Evolutionary conservation across 2,797 vertebrate genomes (phyloP), one percentile per base, ranked within the genome.

Genomic region (Darevskia nairensis): DNA sequence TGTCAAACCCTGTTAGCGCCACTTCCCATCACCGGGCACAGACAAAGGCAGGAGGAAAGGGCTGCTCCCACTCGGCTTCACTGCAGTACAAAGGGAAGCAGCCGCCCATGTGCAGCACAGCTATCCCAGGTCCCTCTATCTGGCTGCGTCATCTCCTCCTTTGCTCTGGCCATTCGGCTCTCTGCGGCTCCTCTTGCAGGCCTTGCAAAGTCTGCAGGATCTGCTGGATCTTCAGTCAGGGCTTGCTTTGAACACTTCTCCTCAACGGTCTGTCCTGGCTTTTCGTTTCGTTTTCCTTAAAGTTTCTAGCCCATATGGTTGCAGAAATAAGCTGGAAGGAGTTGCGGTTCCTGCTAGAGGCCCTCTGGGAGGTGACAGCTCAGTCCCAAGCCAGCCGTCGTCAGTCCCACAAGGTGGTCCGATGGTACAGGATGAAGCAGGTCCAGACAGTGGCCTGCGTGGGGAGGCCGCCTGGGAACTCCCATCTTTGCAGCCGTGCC

Each of bases 101-200:
- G 41, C 32, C 8, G 11, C 46, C 13, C 11, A 1, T 6, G 27
- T 79, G 21, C 25, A 71, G 44, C 84, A 2, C 11, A 8, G 10
- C 75, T n/a, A 11, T 69, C 41, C 19, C 46, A 29, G 25, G 17
- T 23, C 13, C 89, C 23, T n/a, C 50, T 81, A 55, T 92, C 91
- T 32, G 2, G 8, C 44, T 64, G 79, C 10, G 59, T n/a, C 61
- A 88, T 88, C 85, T 91, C 95, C n/a, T n/a, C n/a, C 94, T 95
- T 96, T 94, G 94, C 96, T 4, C 8, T 35, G 10, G 6, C 41
- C 79, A 75, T 74, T 27, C 44, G 8, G 55, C 35, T 74, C 8
- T 8, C 55, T 8, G 15, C 4, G 2, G 9, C 35, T 69, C 66
- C 44, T 78, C 23, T 74, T 19, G 4, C 35, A 59, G 68, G 19